Base-by-base conservation (phyloP, 92 coral and sea anemone species). In the Umimayanthus kanabou region DNA sequence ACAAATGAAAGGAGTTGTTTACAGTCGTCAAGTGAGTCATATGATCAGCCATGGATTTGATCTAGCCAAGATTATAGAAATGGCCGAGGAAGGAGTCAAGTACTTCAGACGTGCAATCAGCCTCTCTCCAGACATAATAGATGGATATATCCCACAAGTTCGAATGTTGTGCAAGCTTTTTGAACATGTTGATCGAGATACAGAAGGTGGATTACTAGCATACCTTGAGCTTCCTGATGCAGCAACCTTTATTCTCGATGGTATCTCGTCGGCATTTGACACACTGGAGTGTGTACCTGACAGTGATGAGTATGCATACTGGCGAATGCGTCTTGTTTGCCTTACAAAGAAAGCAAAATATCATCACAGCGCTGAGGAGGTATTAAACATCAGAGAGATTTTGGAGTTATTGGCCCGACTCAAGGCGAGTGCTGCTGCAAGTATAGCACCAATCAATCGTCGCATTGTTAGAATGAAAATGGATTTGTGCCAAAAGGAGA, bases 1-100 rank as follows among this genome's bases (percentile, higher is more conserved):
- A 0, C 96, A 93, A 69, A 93, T 93, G 96, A 91, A 91, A 85
- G 96, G 94, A 9, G 76, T 93, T 22, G 94, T 93, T 13, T 93
- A 89, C 84, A 93, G 91, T 33, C 90, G 96, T 0, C 91, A 93
- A n/a, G 94, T 93, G 50, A 0, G 40, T 8, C n/a, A n/a, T n/a
- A n/a, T n/a, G n/a, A n/a, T n/a, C n/a, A n/a, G n/a, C n/a, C n/a
- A n/a, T n/a, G n/a, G n/a, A n/a, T n/a, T n/a, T n/a, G n/a, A n/a
- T n/a, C n/a, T n/a, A n/a, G n/a, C n/a, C n/a, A n/a, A n/a, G n/a
- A n/a, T n/a, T n/a, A n/a, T n/a, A n/a, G n/a, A n/a, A n/a, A n/a
- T n/a, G n/a, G n/a, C n/a, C n/a, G n/a, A n/a, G n/a, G n/a, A n/a
- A n/a, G n/a, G n/a, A n/a, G n/a, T n/a, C n/a, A n/a, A n/a, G n/a